Conservation (phyloP, 2,797 vertebrate genomes). For the Rallus crepitans region DNA sequence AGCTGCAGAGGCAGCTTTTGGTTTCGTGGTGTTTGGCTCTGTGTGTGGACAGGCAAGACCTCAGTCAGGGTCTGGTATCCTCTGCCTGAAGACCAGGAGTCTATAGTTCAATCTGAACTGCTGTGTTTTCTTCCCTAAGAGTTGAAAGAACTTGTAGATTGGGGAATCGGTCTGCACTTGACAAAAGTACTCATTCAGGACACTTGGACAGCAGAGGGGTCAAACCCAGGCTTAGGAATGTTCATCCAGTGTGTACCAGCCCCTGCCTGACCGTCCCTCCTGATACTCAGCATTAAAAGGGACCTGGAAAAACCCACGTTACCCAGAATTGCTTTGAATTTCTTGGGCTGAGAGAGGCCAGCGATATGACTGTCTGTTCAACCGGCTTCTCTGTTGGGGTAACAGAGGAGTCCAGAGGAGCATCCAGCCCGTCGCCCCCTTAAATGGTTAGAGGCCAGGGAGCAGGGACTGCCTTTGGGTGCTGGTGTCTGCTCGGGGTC, state of each 20-base stretch:
- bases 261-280: background rate
- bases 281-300: background rate
- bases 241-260: background rate
- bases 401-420: background rate
- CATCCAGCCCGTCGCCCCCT: too few relatives aligned
- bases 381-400: background rate
- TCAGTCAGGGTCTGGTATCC: background rate
- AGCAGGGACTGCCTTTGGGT: background rate
- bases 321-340: background rate
- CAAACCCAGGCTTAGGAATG: background rate
- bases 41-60: background rate
- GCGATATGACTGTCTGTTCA: rapidly evolving
- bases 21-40: rapidly evolving
- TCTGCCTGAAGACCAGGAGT: background rate
- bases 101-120: background rate
- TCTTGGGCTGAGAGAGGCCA: background rate
- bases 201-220: background rate
- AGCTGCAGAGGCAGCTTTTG: background rate
- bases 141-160: background rate
- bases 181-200: background rate
- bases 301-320: background rate
- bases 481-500: background rate
- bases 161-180: background rate
- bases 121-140: rapidly evolving
- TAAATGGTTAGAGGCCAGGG: rapidly evolving